Evolutionary conservation across 1,140 invertebrate species (phyloP).

Genomic region (Cecropterus lyciades): DNA sequence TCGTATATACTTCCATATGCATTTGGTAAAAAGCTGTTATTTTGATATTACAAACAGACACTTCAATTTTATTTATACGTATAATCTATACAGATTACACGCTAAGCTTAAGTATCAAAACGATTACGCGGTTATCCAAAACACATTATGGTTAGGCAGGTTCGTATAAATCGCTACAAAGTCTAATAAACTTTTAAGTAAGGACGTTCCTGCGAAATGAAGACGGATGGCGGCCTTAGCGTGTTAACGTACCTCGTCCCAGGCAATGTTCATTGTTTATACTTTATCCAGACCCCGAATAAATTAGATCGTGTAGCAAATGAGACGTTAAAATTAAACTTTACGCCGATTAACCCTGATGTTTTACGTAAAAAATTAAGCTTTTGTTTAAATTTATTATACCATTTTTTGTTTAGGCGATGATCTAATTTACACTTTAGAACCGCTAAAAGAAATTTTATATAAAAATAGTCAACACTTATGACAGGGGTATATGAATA

Average conservation of each 20-base stretch:
- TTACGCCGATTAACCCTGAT: conserved; percentile 26
- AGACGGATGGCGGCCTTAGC: conserved; percentile 22
- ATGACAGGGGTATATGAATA: too few species aligned
- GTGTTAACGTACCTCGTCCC: conserved; percentile 22
- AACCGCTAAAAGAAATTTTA: too few species aligned
- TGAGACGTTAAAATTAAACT: conserved; percentile 35
- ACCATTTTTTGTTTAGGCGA: neutral
- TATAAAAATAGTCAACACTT: too few species aligned
- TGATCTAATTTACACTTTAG: too few species aligned
- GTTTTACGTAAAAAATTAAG: conserved; percentile 3
- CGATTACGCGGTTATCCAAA: too few species aligned
- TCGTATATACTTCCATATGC: too few species aligned
- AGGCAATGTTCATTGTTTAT: conserved; percentile 27
- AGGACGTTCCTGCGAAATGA: conserved; percentile 15
- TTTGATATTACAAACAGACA: too few species aligned
- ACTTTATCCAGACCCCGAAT: conserved; percentile 28
- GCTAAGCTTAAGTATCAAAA: too few species aligned
- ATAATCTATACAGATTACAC: too few species aligned
- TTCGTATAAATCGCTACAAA: neutral
- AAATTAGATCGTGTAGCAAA: conserved; percentile 32
- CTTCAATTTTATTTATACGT: too few species aligned
- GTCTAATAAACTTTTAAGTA: conserved; percentile 8
- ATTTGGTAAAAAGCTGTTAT: too few species aligned
- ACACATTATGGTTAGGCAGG: too few species aligned
- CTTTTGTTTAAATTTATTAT: neutral